Evolutionary conservation across 37 sponge, comb jelly and placozoan species (phyloP).

Genomic region (Geodia barretti): DNA sequence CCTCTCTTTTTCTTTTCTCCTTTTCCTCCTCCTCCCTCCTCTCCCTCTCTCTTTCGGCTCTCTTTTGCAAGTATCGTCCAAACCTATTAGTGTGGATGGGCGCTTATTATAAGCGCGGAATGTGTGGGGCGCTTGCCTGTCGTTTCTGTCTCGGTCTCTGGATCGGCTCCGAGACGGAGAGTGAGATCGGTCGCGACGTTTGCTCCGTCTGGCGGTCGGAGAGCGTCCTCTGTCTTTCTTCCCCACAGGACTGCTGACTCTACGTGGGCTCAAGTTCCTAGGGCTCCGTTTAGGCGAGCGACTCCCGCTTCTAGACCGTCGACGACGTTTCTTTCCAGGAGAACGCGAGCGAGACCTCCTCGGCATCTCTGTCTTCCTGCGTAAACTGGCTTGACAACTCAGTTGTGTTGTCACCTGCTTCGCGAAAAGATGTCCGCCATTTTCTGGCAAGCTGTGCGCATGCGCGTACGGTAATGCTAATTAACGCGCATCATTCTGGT

Average conservation of each 20-base stretch:
- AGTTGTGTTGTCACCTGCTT: too few relatives aligned
- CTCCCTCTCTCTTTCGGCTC: slow-evolving; percentile 52
- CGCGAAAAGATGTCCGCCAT: too few relatives aligned
- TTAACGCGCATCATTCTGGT: too few relatives aligned
- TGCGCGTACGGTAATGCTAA: too few relatives aligned
- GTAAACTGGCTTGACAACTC: too few relatives aligned
- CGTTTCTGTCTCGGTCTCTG: slow-evolving; percentile 12
- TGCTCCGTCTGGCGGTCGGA: slow-evolving; percentile 5
- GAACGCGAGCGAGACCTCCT: neutral
- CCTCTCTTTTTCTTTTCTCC: slow-evolving; percentile 52
- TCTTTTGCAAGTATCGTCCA: slow-evolving; percentile 44
- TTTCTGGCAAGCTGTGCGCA: too few relatives aligned
- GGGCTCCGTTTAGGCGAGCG: slow-evolving; percentile 1
- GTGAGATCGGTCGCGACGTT: slow-evolving; percentile 8
- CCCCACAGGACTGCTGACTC: slow-evolving; percentile 3
- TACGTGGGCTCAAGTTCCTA: neutral
- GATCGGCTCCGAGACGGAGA: slow-evolving; percentile 24
- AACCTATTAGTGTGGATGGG: slow-evolving; percentile 13
- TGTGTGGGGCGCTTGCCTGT: slow-evolving; percentile 27
- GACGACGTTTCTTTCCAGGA: slow-evolving; percentile 5
- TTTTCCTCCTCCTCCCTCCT: slow-evolving; percentile 44
- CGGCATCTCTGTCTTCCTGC: too few relatives aligned
- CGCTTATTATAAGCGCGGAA: neutral
- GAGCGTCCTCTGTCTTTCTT: neutral
- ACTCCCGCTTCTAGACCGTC: neutral